These are phyloP conservation scores for Gymnobelideus leadbeateri DNA, from an alignment of 2,113 vertebrate genomes.

Conservation along the genomic window DNA sequence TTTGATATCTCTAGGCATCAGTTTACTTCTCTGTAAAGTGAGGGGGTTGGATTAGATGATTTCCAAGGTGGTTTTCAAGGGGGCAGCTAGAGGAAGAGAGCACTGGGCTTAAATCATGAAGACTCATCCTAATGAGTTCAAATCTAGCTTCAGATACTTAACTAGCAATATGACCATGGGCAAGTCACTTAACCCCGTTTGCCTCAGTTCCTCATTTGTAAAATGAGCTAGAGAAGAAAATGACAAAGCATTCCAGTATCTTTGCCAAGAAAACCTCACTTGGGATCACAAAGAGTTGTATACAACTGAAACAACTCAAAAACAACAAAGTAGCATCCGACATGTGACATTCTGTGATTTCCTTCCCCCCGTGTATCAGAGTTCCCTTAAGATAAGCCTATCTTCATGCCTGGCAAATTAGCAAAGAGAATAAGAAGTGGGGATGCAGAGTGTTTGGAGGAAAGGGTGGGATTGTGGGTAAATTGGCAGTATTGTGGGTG, in stretches of 20 bases:
- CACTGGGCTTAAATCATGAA: background rate
- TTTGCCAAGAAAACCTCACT: background rate
- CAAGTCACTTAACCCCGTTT: background rate
- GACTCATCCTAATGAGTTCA: background rate
- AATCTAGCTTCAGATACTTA: background rate
- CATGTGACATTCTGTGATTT: background rate
- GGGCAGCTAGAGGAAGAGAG: too few relatives aligned
- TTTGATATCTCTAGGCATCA: background rate
- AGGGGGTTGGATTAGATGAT: background rate
- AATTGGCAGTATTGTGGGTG: background rate
- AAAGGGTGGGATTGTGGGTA: background rate
- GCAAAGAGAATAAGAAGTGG: background rate
- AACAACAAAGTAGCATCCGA: background rate
- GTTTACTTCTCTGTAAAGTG: background rate
- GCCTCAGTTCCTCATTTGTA: background rate
- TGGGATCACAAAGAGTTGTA: background rate
- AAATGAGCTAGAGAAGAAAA: background rate
- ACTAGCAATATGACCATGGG: background rate
- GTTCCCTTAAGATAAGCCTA: background rate
- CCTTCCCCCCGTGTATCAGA: background rate
- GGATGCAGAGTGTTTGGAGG: background rate
- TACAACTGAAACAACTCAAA: background rate
- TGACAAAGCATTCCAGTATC: background rate
- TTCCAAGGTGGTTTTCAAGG: background rate
- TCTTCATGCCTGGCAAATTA: background rate